Percentiles rank a stretch among this genome's conserved stretches.
Evolutionary conservation across 2,113 vertebrate genomes (phyloP).

Genomic region (Mohoua ochrocephala): DNA sequence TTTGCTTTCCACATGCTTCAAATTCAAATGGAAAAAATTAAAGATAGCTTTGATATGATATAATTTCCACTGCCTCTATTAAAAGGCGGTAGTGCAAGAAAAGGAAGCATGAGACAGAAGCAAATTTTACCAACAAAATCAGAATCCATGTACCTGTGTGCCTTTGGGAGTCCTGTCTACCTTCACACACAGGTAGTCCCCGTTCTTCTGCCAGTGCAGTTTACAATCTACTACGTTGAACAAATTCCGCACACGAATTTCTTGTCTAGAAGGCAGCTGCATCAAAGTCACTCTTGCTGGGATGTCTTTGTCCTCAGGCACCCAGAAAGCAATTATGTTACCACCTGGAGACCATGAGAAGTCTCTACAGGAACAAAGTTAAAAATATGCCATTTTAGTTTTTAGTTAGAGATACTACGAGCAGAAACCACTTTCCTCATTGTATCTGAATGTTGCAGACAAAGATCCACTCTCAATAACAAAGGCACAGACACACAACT

Average conservation of each 20-base stretch:
- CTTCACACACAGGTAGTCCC: slow-evolving; percentile 96
- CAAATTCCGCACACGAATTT: slow-evolving; percentile 93
- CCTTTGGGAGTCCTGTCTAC: slow-evolving; percentile 96
- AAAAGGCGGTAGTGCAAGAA: background rate
- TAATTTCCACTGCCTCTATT: background rate
- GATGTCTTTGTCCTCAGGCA: slow-evolving; percentile 98
- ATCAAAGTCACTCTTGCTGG: slow-evolving; percentile 96
- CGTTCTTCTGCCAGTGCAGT: slow-evolving; percentile 97
- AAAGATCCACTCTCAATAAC: background rate
- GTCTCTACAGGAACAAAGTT: slow-evolving; percentile 76
- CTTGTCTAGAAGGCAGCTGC: slow-evolving; percentile 93
- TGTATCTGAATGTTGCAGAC: background rate
- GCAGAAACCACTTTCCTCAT: background rate
- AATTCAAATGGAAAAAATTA: background rate
- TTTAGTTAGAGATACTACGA: background rate
- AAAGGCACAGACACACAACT: background rate
- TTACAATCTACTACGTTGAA: slow-evolving; percentile 98
- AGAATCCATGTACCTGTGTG: slow-evolving; percentile 78
- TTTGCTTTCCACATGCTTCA: background rate
- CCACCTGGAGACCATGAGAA: slow-evolving; percentile 99
- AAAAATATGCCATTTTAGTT: background rate
- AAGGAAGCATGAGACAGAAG: background rate
- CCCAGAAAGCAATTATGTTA: slow-evolving; percentile 98
- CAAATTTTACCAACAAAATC: background rate
- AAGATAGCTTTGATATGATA: background rate